phyloP scores from a whole-genome alignment of 2,888 invertebrate species.

The Mesorhabditis spiculigera region DNA sequence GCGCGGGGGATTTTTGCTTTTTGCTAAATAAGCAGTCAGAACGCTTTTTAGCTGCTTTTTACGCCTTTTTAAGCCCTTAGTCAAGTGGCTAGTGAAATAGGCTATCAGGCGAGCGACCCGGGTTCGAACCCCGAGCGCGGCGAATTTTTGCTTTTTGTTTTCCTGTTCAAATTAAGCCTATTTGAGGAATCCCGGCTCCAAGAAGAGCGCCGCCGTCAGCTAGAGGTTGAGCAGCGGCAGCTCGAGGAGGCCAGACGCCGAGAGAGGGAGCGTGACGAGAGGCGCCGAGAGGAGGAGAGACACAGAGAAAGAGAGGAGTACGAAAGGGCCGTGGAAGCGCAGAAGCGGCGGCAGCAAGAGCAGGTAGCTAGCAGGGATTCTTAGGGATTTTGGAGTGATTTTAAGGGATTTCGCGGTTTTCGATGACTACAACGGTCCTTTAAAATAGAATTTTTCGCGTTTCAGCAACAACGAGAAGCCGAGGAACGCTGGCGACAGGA shows the following conservation, averaged over 20 bases:
- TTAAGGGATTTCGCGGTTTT: background rate
- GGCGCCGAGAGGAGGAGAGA: constrained; percentile 34
- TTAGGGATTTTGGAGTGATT: background rate
- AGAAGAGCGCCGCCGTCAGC: constrained; percentile 1
- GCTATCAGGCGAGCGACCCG: too few relatives aligned
- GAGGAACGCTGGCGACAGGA: background rate
- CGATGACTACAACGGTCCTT: too few relatives aligned
- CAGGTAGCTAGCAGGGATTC: constrained; percentile 13
- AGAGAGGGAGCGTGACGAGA: constrained; percentile 34
- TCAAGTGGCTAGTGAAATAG: too few relatives aligned
- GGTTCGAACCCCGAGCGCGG: too few relatives aligned
- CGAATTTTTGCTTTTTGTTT: too few relatives aligned
- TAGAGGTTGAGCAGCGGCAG: background rate
- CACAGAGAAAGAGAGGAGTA: constrained; percentile 26
- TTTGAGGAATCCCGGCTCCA: background rate
- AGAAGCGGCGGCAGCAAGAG: constrained; percentile 32
- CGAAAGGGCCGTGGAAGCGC: constrained; percentile 10
- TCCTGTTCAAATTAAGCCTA: too few relatives aligned
- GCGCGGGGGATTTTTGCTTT: too few relatives aligned
- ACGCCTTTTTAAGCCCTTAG: too few relatives aligned
- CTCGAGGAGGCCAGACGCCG: constrained; percentile 25
- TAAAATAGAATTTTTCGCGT: background rate
- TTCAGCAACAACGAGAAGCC: background rate
- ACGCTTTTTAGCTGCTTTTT: too few relatives aligned
- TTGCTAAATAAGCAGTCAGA: too few relatives aligned